phyloP scores from a whole-genome alignment of 2,888 invertebrate genomes.

The Mythimna albipuncta region DNA sequence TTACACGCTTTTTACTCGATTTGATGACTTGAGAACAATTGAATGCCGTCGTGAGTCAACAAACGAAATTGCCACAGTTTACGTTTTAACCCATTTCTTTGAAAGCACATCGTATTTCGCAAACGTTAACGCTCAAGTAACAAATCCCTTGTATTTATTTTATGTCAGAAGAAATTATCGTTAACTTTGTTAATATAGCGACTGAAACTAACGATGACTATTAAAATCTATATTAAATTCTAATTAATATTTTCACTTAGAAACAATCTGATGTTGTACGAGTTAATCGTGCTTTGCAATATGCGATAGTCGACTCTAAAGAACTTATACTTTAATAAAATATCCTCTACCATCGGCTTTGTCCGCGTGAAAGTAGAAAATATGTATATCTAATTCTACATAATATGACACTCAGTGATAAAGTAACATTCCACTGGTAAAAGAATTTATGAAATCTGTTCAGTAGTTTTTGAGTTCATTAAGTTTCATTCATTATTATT shows the following conservation, averaged over 20 bases:
- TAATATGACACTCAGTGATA: too few species aligned
- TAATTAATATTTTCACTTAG: constrained; percentile 31
- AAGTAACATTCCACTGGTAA: too few species aligned
- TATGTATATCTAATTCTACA: too few species aligned
- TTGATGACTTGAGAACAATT: constrained; percentile 50
- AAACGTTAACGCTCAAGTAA: constrained; percentile 34
- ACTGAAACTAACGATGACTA: constrained; percentile 41
- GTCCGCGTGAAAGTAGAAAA: too few species aligned
- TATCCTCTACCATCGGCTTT: too few species aligned
- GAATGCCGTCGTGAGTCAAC: constrained; percentile 26
- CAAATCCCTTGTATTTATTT: constrained; percentile 46
- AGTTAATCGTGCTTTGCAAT: constrained; percentile 1
- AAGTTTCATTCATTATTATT: too few species aligned
- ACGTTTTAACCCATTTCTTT: constrained; percentile 43
- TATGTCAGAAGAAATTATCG: constrained; percentile 53
- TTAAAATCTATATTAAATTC: constrained; percentile 46
- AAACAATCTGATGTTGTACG: constrained; percentile 10
- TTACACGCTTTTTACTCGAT: constrained; percentile 52
- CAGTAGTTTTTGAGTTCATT: too few species aligned
- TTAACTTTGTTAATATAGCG: constrained; percentile 50
- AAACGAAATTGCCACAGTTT: constrained; percentile 29
- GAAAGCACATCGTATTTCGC: constrained; percentile 35
- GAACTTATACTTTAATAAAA: neutral
- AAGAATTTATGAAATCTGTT: too few species aligned
- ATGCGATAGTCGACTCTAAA: neutral